Conservation (phyloP, 1,140 invertebrate genomes). For the Drosophila nasuta region DNA sequence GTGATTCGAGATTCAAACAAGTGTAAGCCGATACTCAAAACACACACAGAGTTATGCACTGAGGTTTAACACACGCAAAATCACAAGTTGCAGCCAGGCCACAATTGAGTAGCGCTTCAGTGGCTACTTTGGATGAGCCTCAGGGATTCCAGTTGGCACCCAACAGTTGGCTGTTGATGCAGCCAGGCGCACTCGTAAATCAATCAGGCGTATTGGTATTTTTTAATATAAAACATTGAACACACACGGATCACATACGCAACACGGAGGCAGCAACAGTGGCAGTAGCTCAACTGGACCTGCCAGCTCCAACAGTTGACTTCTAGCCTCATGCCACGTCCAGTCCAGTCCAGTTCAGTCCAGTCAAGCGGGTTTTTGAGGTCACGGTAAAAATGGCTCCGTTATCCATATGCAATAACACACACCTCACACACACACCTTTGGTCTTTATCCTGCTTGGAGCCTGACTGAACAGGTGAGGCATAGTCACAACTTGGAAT, state of each 20-base stretch:
- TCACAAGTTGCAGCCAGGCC: conserved; percentile 19
- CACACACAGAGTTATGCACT: conserved; percentile 23
- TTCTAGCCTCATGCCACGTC: background rate
- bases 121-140: conserved; percentile 45
- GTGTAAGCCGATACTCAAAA: conserved; percentile 6
- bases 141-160: conserved; percentile 38
- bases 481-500: conserved; percentile 18
- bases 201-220: conserved; percentile 71
- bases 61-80: conserved; percentile 23
- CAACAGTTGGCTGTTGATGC: conserved; percentile 18
- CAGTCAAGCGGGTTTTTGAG: conserved; percentile 26
- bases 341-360: no score
- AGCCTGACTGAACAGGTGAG: background rate
- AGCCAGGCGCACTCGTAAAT: conserved; percentile 64
- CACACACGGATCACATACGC: conserved; percentile 19
- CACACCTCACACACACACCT: conserved; percentile 1
- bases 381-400: conserved; percentile 20
- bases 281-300: background rate
- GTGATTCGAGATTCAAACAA: background rate
- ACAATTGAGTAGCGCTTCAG: conserved; percentile 27
- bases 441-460: conserved; percentile 14
- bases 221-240: conserved; percentile 63
- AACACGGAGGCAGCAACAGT: conserved; percentile 1
- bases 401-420: conserved; percentile 44
- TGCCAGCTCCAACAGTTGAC: background rate